These are phyloP conservation scores for Busseola fusca DNA, from an alignment of 2,888 invertebrate species.

Conservation along the genomic window DNA sequence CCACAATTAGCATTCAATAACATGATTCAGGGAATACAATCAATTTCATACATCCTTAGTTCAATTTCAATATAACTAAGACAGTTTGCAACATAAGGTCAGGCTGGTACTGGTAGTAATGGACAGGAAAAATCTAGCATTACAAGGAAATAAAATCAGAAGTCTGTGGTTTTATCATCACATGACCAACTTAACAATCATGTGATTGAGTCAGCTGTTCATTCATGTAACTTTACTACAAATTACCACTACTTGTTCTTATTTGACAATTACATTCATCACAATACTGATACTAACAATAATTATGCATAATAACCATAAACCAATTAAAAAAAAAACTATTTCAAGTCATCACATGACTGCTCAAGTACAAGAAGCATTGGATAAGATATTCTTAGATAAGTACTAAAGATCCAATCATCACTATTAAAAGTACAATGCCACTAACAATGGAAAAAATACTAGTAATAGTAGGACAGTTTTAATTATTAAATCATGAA, in stretches of 20 bases:
- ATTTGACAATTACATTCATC: not conserved
- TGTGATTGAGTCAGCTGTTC: conserved; percentile 77
- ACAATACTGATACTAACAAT: not conserved
- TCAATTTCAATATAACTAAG: not conserved
- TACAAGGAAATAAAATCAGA: conserved; percentile 20
- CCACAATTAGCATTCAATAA: not conserved
- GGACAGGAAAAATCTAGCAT: conserved; percentile 23
- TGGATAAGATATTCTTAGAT: conserved; percentile 4
- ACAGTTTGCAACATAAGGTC: not conserved
- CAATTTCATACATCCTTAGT: conserved; percentile 2
- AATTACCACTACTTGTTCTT: not conserved
- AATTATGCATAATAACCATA: conserved; percentile 32
- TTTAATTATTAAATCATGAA: conserved; percentile 28
- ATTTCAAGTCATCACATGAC: conserved; percentile 41
- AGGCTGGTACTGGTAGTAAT: not conserved
- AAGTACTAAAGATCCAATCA: conserved; percentile 30
- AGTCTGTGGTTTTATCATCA: conserved; percentile 64
- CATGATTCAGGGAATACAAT: conserved; percentile 7
- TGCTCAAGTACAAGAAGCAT: conserved; percentile 4
- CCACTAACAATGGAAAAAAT: conserved; percentile 34
- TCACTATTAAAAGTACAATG: conserved; percentile 22
- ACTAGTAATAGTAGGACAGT: not conserved
- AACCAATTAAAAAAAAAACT: conserved; percentile 11
- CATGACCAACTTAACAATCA: conserved; percentile 77
- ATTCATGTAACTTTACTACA: conserved; percentile 37